Evolutionary conservation across 1,140 invertebrate genomes (phyloP).

Genomic region (Danaus melanippus): DNA sequence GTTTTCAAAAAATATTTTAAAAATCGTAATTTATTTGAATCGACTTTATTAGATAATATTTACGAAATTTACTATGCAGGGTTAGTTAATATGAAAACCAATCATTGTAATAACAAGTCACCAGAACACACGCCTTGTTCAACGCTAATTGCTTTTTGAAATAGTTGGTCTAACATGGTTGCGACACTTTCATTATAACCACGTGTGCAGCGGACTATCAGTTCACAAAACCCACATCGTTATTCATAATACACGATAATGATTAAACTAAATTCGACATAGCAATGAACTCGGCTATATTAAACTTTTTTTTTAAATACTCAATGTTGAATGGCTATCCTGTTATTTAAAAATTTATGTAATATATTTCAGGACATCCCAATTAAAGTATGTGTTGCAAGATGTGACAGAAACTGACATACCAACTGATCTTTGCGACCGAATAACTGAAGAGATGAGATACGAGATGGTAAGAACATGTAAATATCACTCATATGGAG

Average conservation of each 20-base stretch:
- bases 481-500: conserved; percentile 51
- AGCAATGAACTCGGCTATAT: no score
- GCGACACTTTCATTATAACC: conserved; percentile 16
- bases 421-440: conserved; percentile 87
- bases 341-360: background rate
- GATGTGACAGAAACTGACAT: conserved; percentile 94
- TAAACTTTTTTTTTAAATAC: background rate
- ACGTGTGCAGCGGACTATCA: conserved; percentile 8
- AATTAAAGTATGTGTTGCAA: conserved; percentile 64
- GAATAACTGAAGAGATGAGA: conserved; percentile 94
- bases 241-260: no score
- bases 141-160: conserved; percentile 15
- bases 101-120: conserved; percentile 1
- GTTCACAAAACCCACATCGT: background rate
- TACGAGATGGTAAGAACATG: conserved; percentile 86
- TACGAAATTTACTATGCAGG: no score
- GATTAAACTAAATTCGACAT: no score
- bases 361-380: conserved; percentile 51
- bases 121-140: conserved; percentile 7
- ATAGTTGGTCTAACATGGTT: conserved; percentile 13
- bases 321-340: background rate
- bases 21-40: no score
- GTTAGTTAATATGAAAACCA: no score
- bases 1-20: no score
- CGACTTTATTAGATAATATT: no score